A percentile compares a stretch with the other conserved stretches of the same genome.
These are phyloP conservation scores for Hecatera dysodea DNA, from an alignment of 2,888 invertebrate species.

Conservation along the genomic window DNA sequence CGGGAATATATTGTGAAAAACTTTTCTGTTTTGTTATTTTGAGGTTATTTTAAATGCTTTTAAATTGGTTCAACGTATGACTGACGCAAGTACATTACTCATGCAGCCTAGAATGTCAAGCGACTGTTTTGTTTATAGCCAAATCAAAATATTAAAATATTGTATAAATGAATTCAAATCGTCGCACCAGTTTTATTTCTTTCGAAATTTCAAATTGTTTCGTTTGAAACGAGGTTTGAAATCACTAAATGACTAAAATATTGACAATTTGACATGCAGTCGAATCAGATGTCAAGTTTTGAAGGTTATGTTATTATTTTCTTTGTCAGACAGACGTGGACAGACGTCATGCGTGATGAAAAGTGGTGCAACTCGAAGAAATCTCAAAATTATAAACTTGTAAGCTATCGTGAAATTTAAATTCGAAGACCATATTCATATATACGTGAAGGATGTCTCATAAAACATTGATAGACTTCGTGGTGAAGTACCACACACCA, in stretches of 20 bases:
- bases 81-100: slow-evolving; percentile 4
- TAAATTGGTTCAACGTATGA: slow-evolving; percentile 6
- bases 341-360: slow-evolving; percentile 30
- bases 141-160: not conserved
- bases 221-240: not conserved
- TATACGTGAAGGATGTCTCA: slow-evolving; percentile 76
- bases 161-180: too few species aligned
- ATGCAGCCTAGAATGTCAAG: slow-evolving; percentile 36
- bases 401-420: not conserved
- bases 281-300: not conserved
- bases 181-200: not conserved
- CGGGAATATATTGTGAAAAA: not conserved
- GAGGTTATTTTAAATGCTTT: slow-evolving; percentile 45
- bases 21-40: slow-evolving; percentile 30
- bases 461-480: slow-evolving; percentile 86
- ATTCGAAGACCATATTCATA: not conserved
- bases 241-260: not conserved
- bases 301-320: slow-evolving; percentile 46
- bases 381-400: slow-evolving; percentile 1
- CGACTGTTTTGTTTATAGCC: not conserved
- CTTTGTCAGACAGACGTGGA: not conserved
- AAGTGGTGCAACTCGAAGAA: slow-evolving; percentile 63
- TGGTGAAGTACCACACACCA: slow-evolving; percentile 86
- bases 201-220: not conserved
- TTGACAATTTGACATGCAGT: not conserved